Percentiles rank a stretch among this genome's conserved stretches.
These are phyloP conservation scores for Neosilurus mollespiculum DNA, from an alignment of 2,797 vertebrate genomes.

Conservation along the genomic window DNA sequence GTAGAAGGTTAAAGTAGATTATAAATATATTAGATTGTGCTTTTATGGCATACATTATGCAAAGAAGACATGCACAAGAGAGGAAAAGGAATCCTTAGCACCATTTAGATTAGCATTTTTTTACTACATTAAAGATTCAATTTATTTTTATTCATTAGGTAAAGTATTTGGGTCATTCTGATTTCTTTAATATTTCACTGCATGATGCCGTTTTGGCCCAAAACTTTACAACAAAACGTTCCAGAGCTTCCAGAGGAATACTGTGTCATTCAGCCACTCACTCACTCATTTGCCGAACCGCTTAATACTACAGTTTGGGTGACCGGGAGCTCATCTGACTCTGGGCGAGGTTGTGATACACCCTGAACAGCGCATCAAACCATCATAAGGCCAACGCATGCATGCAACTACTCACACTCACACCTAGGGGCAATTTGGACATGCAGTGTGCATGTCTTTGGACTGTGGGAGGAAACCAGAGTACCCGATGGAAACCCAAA, in stretches of 20 bases:
- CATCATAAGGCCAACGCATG: no score
- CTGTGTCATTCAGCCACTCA: no score
- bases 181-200: background rate
- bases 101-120: background rate
- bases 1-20: slow-evolving; percentile 23
- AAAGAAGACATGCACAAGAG: slow-evolving; percentile 7
- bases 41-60: slow-evolving; percentile 36
- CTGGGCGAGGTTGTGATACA: no score
- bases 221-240: background rate
- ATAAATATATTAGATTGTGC: slow-evolving; percentile 36
- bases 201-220: background rate
- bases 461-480: no score
- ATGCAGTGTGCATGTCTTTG: no score
- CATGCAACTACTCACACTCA: no score
- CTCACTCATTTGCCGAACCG: no score
- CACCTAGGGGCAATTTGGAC: no score
- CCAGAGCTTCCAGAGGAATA: background rate
- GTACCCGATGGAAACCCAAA: no score
- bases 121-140: background rate
- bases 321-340: no score
- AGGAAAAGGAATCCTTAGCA: background rate
- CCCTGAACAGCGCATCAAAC: no score
- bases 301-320: no score
- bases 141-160: background rate
- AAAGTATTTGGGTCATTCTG: background rate